Evolutionary conservation across 2,797 vertebrate genomes (phyloP), one percentile per base, ranked within the genome.

Genomic region (Sebastes matsubarae): DNA sequence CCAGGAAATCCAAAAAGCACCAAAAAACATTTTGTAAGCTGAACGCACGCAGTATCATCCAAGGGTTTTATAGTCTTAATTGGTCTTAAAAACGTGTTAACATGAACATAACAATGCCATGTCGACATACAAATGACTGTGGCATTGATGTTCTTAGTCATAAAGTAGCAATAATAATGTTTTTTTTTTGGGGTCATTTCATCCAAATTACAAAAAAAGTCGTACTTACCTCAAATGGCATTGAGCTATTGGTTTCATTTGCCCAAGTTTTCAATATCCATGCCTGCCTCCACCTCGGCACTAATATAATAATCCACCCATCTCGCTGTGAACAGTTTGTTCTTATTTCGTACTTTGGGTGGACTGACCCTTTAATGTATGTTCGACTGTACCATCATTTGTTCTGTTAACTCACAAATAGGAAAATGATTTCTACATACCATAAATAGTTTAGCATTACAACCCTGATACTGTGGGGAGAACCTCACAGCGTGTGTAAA

Each of bases 401-500:
- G 22, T 16, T 18, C 10, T 29, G 25, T 63, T 34, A 5, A 3
- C 66, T 54, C 22, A 30, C 38, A 29, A 57, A 77, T 61, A 68
- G 2, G 18, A 29, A 57, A 63, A 70, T 3, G 5, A 52, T 36
- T 74, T 78, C 29, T 32, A 36, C 4, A 34, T 65, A 68, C 18
- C 34, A 68, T 24, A 38, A 78, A 68, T 38, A 68, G 60, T 81
- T 75, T 72, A 30, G 73, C 67, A 63, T 67, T 52, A n/a, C 50
- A 87, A 68, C 79, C 13, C 59, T 76, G 65, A 87, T 68, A 57
- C 59, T 77, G 78, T 16, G 3, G 88, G 80, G 80, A 80, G 60
- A 88, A 77, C 79, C 81, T 90, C 92, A 87, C 93, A 92, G 90
- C 90, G 77, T 91, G 92, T 81, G 85, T 14, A 92, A 89, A 91